Evolutionary conservation across 2,888 invertebrate species (phyloP), one percentile per base, ranked within the genome.

Genomic region (Napeogenes sylphis): DNA sequence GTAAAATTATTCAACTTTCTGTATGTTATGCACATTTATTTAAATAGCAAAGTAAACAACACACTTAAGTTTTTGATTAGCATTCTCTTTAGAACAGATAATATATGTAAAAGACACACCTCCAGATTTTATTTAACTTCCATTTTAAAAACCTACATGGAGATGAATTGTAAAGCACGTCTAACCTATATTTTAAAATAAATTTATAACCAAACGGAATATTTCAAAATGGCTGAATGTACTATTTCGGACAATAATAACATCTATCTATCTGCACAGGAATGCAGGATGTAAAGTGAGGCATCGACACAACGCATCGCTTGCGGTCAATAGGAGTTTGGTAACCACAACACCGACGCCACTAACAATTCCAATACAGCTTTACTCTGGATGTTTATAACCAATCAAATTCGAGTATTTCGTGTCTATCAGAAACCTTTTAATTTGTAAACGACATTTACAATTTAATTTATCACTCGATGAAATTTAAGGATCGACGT

Each of bases 261-360:
- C 54, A 65, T 59, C 58, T 51, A 59, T 64, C 55, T 62, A 64
- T 64, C 62, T 55, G 46, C 56, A 61, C 58, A 59, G 64, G 59
- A 64, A 66, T 64, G 61, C 56, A 61, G 61, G 64, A 42, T 59
- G 62, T 62, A 65, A 59, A 59, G 64, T 64, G 68, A 47, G 60
- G 73, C 65, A 62, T 65, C 62, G 58, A 74, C 76, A 67, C 77
- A 79, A 74, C 77, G 78, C 75, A 77, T 75, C 76, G 80, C 79
- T 79, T 75, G 84, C 74, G 83, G 84, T 78, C 69, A 71, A 70
- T 66, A 75, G 73, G 75, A 80, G 79, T 81, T 80, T 73, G 75
- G 76, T 66, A 70, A n/a, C n/a, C n/a, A n/a, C n/a, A n/a, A n/a
- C n/a, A n/a, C n/a, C n/a, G n/a, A n/a, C n/a, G n/a, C n/a, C n/a